Evolutionary conservation across 2,113 vertebrate genomes (phyloP), one percentile per base, ranked within the genome.

Genomic region (Falcunculus frontatus): DNA sequence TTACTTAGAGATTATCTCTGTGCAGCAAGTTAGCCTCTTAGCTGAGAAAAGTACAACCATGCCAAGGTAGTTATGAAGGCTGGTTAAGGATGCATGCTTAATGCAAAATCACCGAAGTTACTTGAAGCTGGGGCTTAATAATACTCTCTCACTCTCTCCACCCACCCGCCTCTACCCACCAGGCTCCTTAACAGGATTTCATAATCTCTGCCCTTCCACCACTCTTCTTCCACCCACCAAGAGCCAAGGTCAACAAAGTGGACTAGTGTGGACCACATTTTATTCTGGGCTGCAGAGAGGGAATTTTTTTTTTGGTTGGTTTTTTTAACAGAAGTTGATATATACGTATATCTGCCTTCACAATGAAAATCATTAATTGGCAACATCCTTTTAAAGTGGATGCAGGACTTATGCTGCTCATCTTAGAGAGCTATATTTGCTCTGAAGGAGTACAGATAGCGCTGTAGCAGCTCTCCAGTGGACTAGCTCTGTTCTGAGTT

Each of bases 401-500:
- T 92, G 39, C 50, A 68, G 37, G 67, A 86, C 23, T 91, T 90
- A 37, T 0, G 7, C 35, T 64, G 65, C 46, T 89, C 73, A 27
- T 78, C 33, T 87, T 79, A 70, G 21, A 85, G 35, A 42, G 21
- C 55, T 80, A 1, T 80, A 75, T 82, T 80, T 94, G n/a, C 50
- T 92, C 42, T 81, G 55, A 50, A 90, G 70, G 84, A 84, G 39
- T 90, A 86, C 39, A 82, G 50, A 26, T 63, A 68, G 52, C 65
- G 33, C 67, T 50, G 19, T 55, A 89, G 59, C 56, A 89, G 69
- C 87, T 92, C 85, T 95, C 68, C 39, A 47, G 69, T 87, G 87
- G 93, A 89, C 16, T 47, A 84, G 30, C 42, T 93, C 37, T 86
- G 37, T 67, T 93, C 63, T 89, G 73, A 95, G 70, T 95, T 95